These are phyloP conservation scores for Apis dorsata DNA, from an alignment of 1,140 invertebrate genomes.

Conservation along the genomic window DNA sequence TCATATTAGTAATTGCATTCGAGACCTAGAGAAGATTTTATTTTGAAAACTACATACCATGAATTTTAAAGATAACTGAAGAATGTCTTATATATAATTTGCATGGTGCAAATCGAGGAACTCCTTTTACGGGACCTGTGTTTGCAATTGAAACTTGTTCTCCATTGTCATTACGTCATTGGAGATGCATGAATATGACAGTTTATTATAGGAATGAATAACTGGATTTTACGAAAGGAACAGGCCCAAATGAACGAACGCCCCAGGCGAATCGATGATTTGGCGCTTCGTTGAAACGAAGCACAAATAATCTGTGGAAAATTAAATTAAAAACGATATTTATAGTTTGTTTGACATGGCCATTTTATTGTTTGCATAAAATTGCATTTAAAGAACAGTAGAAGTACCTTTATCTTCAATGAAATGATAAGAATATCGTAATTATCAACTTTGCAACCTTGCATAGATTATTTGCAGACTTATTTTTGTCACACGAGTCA, in stretches of 20 bases:
- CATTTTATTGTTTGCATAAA: not conserved
- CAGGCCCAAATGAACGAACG: not conserved
- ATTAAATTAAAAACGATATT: constrained; percentile 8
- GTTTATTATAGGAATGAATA: constrained; percentile 27
- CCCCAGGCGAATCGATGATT: constrained; percentile 21
- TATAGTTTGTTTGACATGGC: not conserved
- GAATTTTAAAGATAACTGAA: not conserved
- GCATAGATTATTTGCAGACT: not conserved
- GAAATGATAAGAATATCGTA: no score
- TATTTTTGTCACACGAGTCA: not conserved
- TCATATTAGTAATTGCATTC: no score
- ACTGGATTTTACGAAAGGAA: not conserved
- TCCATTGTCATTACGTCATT: constrained; percentile 21
- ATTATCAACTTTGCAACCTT: not conserved
- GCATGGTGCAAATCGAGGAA: not conserved
- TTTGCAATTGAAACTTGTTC: not conserved
- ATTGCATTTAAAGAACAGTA: not conserved
- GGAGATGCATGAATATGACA: constrained; percentile 11
- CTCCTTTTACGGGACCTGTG: not conserved
- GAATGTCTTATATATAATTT: not conserved
- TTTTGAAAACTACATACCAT: not conserved
- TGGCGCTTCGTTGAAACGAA: not conserved
- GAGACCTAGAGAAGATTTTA: not conserved
- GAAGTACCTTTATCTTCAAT: not conserved
- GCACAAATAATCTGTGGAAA: not conserved